phyloP scores from a whole-genome alignment of 2,113 vertebrate genomes.

The Poeciliopsis occidentalis region DNA sequence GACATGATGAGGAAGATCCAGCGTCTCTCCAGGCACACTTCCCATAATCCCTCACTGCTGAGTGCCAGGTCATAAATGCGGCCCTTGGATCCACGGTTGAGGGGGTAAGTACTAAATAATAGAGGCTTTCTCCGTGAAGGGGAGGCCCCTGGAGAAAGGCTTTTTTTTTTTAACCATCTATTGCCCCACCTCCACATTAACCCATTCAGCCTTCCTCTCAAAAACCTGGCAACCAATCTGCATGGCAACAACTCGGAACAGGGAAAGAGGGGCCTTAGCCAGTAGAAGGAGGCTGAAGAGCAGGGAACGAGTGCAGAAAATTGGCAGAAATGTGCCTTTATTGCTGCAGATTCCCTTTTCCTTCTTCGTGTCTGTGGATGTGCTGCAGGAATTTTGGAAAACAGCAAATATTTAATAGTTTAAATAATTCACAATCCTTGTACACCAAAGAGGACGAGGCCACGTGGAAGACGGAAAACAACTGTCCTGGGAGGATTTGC shows the following conservation, averaged over 20 bases:
- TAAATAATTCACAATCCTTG: conserved; percentile 14
- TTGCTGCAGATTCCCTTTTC: neutral
- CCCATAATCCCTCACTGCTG: conserved; percentile 47
- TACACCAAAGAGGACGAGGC: neutral
- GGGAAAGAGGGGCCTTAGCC: conserved; percentile 24
- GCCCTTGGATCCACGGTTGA: conserved; percentile 13
- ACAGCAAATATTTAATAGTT: conserved; percentile 7
- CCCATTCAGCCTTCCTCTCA: conserved; percentile 50
- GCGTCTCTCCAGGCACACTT: neutral
- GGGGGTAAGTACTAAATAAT: conserved; percentile 51
- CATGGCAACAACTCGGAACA: conserved; percentile 61
- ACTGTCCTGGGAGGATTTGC: conserved; percentile 12
- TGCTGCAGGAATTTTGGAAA: neutral
- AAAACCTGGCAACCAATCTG: conserved; percentile 63
- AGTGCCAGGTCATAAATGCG: conserved; percentile 33
- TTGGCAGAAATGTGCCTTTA: conserved; percentile 3
- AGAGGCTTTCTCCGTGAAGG: conserved; percentile 43
- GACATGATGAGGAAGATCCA: conserved; percentile 8
- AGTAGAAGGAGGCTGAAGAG: conserved; percentile 19
- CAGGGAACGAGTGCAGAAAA: conserved; percentile 2
- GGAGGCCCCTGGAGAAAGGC: conserved; percentile 51
- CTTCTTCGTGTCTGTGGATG: neutral
- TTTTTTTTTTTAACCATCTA: conserved; percentile 55
- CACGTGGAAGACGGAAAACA: conserved; percentile 17
- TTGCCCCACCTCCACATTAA: conserved; percentile 57